These are phyloP conservation scores for Plodia interpunctella DNA, from an alignment of 1,140 invertebrate species.

Conservation along the genomic window DNA sequence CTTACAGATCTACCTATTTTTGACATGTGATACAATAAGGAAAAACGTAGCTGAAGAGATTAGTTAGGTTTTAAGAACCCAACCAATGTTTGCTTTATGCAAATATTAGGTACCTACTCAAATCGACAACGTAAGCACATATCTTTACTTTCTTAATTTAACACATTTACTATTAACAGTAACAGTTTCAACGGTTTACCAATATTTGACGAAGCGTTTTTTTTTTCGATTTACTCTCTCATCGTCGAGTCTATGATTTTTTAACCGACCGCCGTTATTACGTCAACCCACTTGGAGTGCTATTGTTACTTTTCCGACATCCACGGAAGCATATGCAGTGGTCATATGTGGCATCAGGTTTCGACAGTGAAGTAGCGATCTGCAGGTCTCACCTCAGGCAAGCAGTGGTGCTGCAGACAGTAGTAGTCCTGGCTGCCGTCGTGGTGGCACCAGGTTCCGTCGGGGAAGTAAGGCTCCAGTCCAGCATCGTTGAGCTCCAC, in stretches of 20 bases:
- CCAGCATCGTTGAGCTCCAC: slow-evolving; percentile 85
- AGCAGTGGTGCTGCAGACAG: slow-evolving; percentile 85
- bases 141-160: no score
- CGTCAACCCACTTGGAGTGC: no score
- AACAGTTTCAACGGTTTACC: no score
- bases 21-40: not conserved
- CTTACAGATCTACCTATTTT: slow-evolving; percentile 5
- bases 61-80: not conserved
- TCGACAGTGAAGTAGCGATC: slow-evolving; percentile 87
- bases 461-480: slow-evolving; percentile 86
- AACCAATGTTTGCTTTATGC: slow-evolving; percentile 17
- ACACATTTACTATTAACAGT: no score
- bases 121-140: no score
- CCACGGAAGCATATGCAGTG: no score
- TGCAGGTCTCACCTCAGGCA: slow-evolving; percentile 83
- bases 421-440: slow-evolving; percentile 81
- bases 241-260: no score
- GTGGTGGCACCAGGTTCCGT: slow-evolving; percentile 88
- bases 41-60: not conserved
- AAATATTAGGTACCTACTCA: slow-evolving; percentile 71
- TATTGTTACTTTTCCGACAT: no score
- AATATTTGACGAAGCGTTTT: no score
- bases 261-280: no score
- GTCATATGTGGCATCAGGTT: slow-evolving; percentile 86
- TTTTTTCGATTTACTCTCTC: no score